Percentiles rank a stretch among this genome's conserved stretches.
Evolutionary conservation across 1,140 invertebrate species (phyloP).

Genomic region (Pseudachorutes palmiensis): DNA sequence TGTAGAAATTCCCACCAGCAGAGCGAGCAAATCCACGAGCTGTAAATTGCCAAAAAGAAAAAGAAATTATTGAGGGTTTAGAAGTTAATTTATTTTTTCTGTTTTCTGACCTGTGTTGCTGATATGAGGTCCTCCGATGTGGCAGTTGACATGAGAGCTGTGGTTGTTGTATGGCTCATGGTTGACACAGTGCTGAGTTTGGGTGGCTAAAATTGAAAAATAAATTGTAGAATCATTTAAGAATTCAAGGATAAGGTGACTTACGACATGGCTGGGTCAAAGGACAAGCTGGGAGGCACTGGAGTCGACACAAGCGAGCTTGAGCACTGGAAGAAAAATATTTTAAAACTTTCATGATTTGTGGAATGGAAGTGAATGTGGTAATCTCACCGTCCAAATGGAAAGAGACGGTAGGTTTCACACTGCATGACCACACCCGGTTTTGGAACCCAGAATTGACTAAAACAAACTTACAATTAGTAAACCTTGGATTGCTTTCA

Average conservation of each 20-base stretch:
- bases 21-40: conserved; percentile 27
- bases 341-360: neutral
- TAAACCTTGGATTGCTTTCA: neutral
- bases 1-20: conserved; percentile 29
- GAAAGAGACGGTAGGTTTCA: conserved; percentile 34
- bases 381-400: conserved; percentile 29
- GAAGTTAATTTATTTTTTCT: neutral
- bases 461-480: neutral
- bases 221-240: neutral
- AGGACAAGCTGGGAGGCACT: conserved; percentile 27
- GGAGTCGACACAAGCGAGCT: conserved; percentile 23
- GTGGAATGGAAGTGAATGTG: neutral
- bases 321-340: conserved; percentile 22
- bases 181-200: conserved; percentile 25
- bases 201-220: conserved; percentile 7
- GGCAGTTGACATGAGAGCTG: conserved; percentile 23
- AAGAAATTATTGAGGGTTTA: neutral
- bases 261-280: neutral
- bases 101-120: conserved; percentile 25
- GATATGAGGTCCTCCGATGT: conserved; percentile 30
- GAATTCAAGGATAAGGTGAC: neutral
- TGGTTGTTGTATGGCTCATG: conserved; percentile 31
- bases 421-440: conserved; percentile 32
- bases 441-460: conserved; percentile 5
- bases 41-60: neutral